Conservation (phyloP, 2,113 vertebrate genomes). For the Thinocorus orbignyianus region DNA sequence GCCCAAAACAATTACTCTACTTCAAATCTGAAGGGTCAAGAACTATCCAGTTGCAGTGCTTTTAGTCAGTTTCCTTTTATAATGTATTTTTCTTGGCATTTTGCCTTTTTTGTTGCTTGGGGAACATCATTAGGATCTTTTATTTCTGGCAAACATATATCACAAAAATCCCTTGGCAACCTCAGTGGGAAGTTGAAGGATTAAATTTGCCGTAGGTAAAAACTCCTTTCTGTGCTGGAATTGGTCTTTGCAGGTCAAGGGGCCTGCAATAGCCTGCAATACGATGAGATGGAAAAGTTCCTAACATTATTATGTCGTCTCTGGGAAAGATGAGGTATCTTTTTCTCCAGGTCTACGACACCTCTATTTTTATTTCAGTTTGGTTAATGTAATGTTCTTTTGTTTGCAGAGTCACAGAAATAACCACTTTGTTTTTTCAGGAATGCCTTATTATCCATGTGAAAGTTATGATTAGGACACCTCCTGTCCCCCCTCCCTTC, state of each 20-base stretch:
- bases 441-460: background rate
- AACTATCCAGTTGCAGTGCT: background rate
- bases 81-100: background rate
- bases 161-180: background rate
- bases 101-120: background rate
- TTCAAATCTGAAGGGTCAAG: background rate
- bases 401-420: background rate
- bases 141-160: background rate
- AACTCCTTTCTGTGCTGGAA: background rate
- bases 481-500: background rate
- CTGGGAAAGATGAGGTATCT: background rate
- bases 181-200: background rate
- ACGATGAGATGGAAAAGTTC: background rate
- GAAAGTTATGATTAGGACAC: background rate
- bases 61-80: background rate
- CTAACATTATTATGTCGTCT: background rate
- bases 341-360: background rate
- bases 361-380: background rate
- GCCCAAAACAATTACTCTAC: background rate
- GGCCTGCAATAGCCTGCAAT: too few species aligned
- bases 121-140: background rate
- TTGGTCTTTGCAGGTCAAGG: background rate
- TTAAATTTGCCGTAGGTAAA: background rate
- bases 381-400: background rate
- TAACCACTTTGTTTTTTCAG: background rate